These are phyloP conservation scores for Erpobdella octoculata DNA, from an alignment of 2,888 invertebrate species.

Conservation along the genomic window DNA sequence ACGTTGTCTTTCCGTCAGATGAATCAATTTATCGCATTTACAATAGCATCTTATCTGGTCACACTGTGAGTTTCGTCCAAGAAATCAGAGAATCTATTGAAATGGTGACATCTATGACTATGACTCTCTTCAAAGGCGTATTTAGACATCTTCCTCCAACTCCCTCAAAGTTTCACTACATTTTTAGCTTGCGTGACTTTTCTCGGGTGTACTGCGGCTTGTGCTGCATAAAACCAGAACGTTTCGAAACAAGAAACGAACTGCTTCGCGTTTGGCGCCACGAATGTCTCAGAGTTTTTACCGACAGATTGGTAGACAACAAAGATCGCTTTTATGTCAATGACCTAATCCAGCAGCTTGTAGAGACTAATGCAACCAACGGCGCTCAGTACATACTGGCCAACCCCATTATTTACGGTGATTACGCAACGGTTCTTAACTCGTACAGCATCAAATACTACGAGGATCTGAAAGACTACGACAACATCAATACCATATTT, in stretches of 20 bases:
- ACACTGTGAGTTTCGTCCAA: slow-evolving; percentile 64
- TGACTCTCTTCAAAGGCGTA: slow-evolving; percentile 70
- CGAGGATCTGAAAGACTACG: slow-evolving; percentile 75
- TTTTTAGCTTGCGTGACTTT: slow-evolving; percentile 82
- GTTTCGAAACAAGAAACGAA: slow-evolving; percentile 63
- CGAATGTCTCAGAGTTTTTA: slow-evolving; percentile 76
- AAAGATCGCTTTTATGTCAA: slow-evolving; percentile 52
- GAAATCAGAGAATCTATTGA: slow-evolving; percentile 63
- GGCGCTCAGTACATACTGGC: slow-evolving; percentile 56
- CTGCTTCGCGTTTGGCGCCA: slow-evolving; percentile 82
- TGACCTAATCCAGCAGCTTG: slow-evolving; percentile 36
- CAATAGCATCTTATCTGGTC: slow-evolving; percentile 70
- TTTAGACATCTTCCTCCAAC: slow-evolving; percentile 76
- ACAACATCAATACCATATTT: background rate
- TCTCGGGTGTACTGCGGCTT: slow-evolving; percentile 76
- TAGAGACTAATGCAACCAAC: slow-evolving; percentile 53
- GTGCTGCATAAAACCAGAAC: slow-evolving; percentile 66
- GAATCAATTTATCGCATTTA: slow-evolving; percentile 73
- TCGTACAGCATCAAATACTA: slow-evolving; percentile 72
- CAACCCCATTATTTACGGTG: slow-evolving; percentile 78
- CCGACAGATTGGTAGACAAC: slow-evolving; percentile 70
- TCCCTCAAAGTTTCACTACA: slow-evolving; percentile 86
- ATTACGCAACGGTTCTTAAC: slow-evolving; percentile 75
- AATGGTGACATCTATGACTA: slow-evolving; percentile 67
- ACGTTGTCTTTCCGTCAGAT: slow-evolving; percentile 74